Evolutionary conservation across 2,113 vertebrate genomes (phyloP), one percentile per base, ranked within the genome.

Genomic region (Ophiodon elongatus): DNA sequence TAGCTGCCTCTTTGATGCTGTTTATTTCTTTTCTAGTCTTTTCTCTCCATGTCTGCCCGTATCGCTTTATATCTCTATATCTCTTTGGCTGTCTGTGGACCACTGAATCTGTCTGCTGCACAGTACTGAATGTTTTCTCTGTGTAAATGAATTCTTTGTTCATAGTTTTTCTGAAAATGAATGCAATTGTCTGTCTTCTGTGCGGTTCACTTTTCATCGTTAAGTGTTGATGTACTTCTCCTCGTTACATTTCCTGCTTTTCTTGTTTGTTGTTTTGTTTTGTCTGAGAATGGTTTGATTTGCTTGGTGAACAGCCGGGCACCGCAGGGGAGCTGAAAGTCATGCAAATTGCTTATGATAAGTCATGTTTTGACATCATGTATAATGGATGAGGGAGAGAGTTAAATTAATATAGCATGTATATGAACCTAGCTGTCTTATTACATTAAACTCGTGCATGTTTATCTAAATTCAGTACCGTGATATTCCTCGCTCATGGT

Each of bases 401-500:
- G 73, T 86, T 82, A 66, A 69, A 76, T 88, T 62, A 72, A 73
- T 80, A 43, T 65, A 89, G 47, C 54, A 83, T 74, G 63, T 70
- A 45, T 54, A 31, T 85, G 29, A 78, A 25, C 63, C 56, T 13
- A 31, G 27, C 68, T 57, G 67, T 78, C 82, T 69, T 33, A 68
- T 67, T 89, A 79, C n/a, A 88, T 90, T 85, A 82, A 50, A 14
- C 37, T 79, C 25, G 21, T 80, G 25, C 27, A 31, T 84, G 77
- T 80, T 68, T 84, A 83, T 83, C 25, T 63, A 27, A 52, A 75
- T 79, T 85, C 35, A 47, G 33, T 85, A 25, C 59, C 4, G 63
- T 80, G 67, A 62, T 41, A 31, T 37, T 43, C 37, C 27, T 64
- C 33, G 41, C 63, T 65, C 45, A n/a, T 25, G n/a, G 66, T 43